A percentile compares a stretch with the other conserved stretches of the same genome.
Evolutionary conservation across 1,140 invertebrate genomes (phyloP).

Genomic region (Cotesia chilonis): DNA sequence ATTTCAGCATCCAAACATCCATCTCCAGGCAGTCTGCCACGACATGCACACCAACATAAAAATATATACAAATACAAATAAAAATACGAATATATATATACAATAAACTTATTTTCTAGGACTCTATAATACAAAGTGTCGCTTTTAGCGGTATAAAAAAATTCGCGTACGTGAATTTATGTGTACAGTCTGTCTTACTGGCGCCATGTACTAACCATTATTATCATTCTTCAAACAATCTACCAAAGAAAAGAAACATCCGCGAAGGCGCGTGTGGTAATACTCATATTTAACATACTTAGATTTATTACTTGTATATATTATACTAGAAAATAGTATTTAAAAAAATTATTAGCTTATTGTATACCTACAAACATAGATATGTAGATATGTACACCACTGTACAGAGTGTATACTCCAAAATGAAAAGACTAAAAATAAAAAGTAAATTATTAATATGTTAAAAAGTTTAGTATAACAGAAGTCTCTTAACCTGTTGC

Average conservation of each 20-base stretch:
- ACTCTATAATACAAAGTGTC: constrained; percentile 15
- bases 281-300: constrained; percentile 1
- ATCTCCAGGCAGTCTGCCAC: constrained; percentile 1
- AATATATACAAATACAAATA: not conserved
- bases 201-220: constrained; percentile 26
- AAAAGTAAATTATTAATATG: not conserved
- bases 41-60: not conserved
- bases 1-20: not conserved
- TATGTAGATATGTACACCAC: not conserved
- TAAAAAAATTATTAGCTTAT: not conserved
- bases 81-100: not conserved
- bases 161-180: constrained; percentile 35
- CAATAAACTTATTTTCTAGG: not conserved
- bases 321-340: not conserved
- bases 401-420: too few species aligned
- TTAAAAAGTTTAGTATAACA: constrained; percentile 1
- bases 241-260: constrained; percentile 7
- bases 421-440: not conserved
- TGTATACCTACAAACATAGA: not conserved
- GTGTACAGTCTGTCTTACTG: constrained; percentile 39
- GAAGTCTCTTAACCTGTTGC: constrained; percentile 40
- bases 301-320: constrained; percentile 4
- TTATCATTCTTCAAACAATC: constrained; percentile 38
- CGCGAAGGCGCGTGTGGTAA: too few species aligned
- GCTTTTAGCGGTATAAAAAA: not conserved